phyloP scores from a whole-genome alignment of 2,888 invertebrate species.

The Diarsia rubi region DNA sequence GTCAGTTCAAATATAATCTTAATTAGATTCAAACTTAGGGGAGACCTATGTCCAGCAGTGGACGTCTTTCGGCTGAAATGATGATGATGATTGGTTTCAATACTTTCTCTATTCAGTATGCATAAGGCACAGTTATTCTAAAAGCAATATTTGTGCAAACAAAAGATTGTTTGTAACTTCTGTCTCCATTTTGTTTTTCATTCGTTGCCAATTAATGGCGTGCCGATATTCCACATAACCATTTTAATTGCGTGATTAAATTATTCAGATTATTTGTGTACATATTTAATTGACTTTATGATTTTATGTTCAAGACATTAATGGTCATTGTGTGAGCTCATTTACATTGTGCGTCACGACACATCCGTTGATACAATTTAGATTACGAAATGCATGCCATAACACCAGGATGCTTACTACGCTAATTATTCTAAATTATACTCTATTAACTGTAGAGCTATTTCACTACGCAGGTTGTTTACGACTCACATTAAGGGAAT shows the following conservation, averaged over 20 bases:
- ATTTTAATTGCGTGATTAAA: conserved; percentile 14
- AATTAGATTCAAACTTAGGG: too few relatives aligned
- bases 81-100: not conserved
- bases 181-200: not conserved
- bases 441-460: conserved; percentile 38
- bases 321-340: conserved; percentile 37
- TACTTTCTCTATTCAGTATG: not conserved
- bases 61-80: too few relatives aligned
- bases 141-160: not conserved
- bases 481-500: conserved; percentile 36
- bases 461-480: conserved; percentile 20
- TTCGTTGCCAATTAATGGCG: not conserved
- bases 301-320: conserved; percentile 25
- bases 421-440: conserved; percentile 52
- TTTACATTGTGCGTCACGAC: conserved; percentile 47
- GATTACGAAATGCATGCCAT: conserved; percentile 43
- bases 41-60: too few relatives aligned
- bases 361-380: conserved; percentile 53
- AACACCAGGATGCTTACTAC: conserved; percentile 26
- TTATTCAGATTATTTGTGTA: conserved; percentile 20
- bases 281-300: conserved; percentile 15
- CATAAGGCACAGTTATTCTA: conserved; percentile 11
- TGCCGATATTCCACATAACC: not conserved
- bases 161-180: not conserved
- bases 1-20: too few relatives aligned